Evolutionary conservation across 2,113 vertebrate species (phyloP).

Genomic region (Crotalus helleri): DNA sequence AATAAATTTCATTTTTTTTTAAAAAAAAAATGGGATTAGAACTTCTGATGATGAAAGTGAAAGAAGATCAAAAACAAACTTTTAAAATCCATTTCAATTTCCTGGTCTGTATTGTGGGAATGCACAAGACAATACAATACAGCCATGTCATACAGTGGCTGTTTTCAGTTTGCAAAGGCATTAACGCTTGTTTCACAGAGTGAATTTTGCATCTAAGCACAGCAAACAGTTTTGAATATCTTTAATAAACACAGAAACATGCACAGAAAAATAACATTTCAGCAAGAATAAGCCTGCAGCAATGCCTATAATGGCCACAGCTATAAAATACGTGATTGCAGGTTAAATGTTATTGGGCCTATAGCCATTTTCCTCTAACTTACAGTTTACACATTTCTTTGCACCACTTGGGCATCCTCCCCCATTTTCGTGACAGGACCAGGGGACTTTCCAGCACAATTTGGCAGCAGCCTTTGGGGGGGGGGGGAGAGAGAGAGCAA

Average conservation of each 20-base stretch:
- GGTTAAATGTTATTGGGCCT: neutral
- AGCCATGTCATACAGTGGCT: neutral
- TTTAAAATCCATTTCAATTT: neutral
- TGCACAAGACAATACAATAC: neutral
- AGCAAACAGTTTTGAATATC: neutral
- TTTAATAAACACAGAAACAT: neutral
- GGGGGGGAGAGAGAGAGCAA: neutral
- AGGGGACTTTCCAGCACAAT: neutral
- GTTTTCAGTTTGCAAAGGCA: neutral
- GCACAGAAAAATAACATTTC: neutral
- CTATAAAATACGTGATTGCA: neutral
- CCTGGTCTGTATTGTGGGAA: neutral
- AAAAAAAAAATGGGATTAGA: neutral
- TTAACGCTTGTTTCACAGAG: neutral
- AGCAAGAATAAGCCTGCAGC: neutral
- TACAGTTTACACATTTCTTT: neutral
- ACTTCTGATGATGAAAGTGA: neutral
- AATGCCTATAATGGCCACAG: neutral
- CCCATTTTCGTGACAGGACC: neutral
- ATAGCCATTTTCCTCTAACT: neutral
- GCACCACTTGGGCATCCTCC: neutral
- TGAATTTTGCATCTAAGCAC: neutral
- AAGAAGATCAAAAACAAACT: neutral
- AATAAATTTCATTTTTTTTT: neutral
- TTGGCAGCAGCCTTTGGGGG: neutral